phyloP scores from a whole-genome alignment of 1,140 invertebrate species.

The Conopomorpha cramerella region DNA sequence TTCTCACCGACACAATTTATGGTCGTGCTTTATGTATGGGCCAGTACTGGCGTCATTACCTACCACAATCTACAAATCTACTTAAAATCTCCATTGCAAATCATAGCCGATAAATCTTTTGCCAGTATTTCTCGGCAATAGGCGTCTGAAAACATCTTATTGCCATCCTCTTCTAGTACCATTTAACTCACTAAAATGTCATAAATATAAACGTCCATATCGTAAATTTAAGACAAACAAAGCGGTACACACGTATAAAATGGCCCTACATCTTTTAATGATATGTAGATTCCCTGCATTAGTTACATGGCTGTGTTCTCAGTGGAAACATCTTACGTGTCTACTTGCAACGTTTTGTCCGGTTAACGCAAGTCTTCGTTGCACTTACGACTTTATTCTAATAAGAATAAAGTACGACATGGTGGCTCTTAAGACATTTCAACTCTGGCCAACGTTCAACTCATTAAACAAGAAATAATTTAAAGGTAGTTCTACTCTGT shows the following conservation, averaged over 20 bases:
- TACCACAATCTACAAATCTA: too few species aligned
- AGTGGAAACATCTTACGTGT: slow-evolving; percentile 54
- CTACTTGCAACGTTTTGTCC: too few species aligned
- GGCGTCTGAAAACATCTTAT: slow-evolving; percentile 42
- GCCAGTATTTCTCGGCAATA: slow-evolving; percentile 26
- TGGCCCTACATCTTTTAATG: slow-evolving; percentile 57
- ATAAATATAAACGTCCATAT: slow-evolving; percentile 44
- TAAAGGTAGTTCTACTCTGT: slow-evolving; percentile 19
- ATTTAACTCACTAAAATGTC: too few species aligned
- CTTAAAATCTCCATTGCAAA: too few species aligned
- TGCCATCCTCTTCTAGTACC: too few species aligned
- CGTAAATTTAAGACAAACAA: slow-evolving; percentile 53
- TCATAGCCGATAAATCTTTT: too few species aligned
- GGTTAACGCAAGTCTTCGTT: too few species aligned
- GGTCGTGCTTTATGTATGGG: too few species aligned
- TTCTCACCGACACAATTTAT: too few species aligned
- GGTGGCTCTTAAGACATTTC: too few species aligned
- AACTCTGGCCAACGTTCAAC: slow-evolving; percentile 39
- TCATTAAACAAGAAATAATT: slow-evolving; percentile 61
- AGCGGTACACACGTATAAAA: slow-evolving; percentile 54
- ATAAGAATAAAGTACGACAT: slow-evolving; percentile 10
- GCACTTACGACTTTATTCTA: too few species aligned
- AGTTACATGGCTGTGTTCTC: slow-evolving; percentile 58
- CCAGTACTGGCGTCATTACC: too few species aligned
- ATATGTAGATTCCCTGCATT: slow-evolving; percentile 59